Percentiles rank a stretch among this genome's conserved stretches.
Conservation (phyloP, 2,113 vertebrate species). For the Leucopternis melanops region DNA sequence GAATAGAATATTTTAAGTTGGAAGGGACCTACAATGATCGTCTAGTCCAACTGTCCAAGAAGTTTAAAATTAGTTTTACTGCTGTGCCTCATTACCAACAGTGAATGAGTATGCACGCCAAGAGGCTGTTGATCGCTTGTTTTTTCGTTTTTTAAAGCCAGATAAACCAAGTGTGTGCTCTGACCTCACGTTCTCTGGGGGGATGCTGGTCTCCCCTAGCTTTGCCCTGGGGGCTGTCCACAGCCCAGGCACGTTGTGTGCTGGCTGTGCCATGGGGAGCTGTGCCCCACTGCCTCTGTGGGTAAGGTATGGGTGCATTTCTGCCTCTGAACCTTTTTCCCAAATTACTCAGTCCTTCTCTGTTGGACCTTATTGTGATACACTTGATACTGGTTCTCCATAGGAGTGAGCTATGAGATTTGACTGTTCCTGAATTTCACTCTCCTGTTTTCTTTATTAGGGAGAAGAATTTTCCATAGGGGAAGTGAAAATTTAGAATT, state of each 20-base stretch:
- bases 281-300: rapidly evolving
- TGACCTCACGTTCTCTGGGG: no score
- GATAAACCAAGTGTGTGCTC: neutral
- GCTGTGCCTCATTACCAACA: neutral
- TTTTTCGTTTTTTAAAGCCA: neutral
- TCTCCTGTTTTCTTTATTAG: neutral
- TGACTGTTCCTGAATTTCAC: neutral
- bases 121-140: no score
- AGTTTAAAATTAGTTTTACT: neutral
- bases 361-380: neutral
- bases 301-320: neutral
- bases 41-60: neutral
- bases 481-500: neutral
- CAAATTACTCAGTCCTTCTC: neutral
- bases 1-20: neutral
- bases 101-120: no score
- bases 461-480: neutral
- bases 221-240: neutral
- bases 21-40: neutral
- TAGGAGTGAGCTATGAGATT: neutral
- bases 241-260: neutral
- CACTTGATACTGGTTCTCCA: rapidly evolving
- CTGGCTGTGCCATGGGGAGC: neutral
- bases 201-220: neutral
- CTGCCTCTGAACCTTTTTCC: neutral